Evolutionary conservation across 2,797 vertebrate genomes (phyloP).

Genomic region (Tympanoctomys barrerae): DNA sequence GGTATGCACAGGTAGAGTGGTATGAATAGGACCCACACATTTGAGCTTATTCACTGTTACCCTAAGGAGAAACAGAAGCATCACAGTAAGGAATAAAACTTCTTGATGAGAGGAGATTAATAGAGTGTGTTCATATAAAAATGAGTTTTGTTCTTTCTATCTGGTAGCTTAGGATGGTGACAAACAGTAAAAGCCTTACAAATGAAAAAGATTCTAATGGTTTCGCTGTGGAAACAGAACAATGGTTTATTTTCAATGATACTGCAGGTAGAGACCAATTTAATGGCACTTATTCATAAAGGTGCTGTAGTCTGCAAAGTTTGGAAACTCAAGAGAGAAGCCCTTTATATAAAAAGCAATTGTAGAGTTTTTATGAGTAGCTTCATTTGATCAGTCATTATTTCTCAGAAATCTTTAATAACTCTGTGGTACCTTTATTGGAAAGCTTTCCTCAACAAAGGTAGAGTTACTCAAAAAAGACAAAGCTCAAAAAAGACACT

Average conservation of each 20-base stretch:
- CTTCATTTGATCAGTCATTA: constrained; percentile 70
- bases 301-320: constrained; percentile 44
- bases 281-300: constrained; percentile 68
- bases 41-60: constrained; percentile 20
- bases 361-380: constrained; percentile 74
- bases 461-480: constrained; percentile 67
- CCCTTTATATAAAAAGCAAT: constrained; percentile 40
- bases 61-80: constrained; percentile 82
- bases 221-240: constrained; percentile 73
- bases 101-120: constrained; percentile 82
- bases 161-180: constrained; percentile 78
- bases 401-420: constrained; percentile 73
- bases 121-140: constrained; percentile 76
- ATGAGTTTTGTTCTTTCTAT: constrained; percentile 69
- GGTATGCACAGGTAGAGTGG: neutral
- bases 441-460: constrained; percentile 71
- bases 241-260: constrained; percentile 77
- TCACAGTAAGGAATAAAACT: constrained; percentile 79
- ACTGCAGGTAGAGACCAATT: constrained; percentile 75
- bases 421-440: constrained; percentile 42
- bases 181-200: constrained; percentile 73
- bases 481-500: neutral
- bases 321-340: constrained; percentile 67
- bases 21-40: neutral
- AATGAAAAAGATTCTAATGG: constrained; percentile 68